A percentile compares a stretch with the other conserved stretches of the same genome.
These are phyloP conservation scores for Limnephilus rhombicus DNA, from an alignment of 2,888 invertebrate species.

Conservation along the genomic window DNA sequence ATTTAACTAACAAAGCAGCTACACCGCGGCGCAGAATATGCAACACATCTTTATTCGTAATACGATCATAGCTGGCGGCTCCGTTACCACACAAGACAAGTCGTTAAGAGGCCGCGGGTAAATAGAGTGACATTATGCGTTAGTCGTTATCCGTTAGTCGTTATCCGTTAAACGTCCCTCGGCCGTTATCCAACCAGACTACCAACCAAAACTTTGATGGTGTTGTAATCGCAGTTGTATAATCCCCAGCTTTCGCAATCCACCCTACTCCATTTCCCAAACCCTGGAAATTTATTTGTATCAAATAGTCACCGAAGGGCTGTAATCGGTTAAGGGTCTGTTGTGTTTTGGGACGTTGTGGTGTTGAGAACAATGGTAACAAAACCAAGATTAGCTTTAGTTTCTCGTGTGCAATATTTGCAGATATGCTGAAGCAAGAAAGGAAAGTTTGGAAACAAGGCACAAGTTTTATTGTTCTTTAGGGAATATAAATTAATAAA, in stretches of 20 bases:
- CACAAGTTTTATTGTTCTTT: background rate
- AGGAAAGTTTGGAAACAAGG: slow-evolving; percentile 2
- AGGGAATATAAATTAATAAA: background rate
- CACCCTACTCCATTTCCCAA: background rate
- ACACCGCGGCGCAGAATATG: background rate
- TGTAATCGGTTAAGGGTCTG: background rate
- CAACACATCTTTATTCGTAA: slow-evolving; percentile 5
- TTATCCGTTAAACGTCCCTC: slow-evolving; percentile 62
- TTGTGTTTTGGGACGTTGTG: slow-evolving; percentile 13
- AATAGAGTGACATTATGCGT: slow-evolving; percentile 61
- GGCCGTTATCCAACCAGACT: slow-evolving; percentile 66
- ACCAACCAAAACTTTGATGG: slow-evolving; percentile 71
- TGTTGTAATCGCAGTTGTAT: slow-evolving; percentile 71
- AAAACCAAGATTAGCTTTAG: slow-evolving; percentile 61
- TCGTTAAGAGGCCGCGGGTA: slow-evolving; percentile 53
- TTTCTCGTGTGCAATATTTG: slow-evolving; percentile 59
- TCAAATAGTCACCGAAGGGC: background rate
- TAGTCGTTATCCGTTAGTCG: slow-evolving; percentile 60
- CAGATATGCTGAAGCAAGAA: slow-evolving; percentile 42
- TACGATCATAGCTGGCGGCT: slow-evolving; percentile 17
- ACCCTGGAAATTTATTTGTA: background rate
- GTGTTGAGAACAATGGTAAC: slow-evolving; percentile 50
- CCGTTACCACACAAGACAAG: slow-evolving; percentile 47
- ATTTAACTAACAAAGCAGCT: background rate
- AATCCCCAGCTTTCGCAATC: slow-evolving; percentile 32